Conservation (phyloP, 53 echinoderm and acorn worm species). For the Mesocentrotus franciscanus region DNA sequence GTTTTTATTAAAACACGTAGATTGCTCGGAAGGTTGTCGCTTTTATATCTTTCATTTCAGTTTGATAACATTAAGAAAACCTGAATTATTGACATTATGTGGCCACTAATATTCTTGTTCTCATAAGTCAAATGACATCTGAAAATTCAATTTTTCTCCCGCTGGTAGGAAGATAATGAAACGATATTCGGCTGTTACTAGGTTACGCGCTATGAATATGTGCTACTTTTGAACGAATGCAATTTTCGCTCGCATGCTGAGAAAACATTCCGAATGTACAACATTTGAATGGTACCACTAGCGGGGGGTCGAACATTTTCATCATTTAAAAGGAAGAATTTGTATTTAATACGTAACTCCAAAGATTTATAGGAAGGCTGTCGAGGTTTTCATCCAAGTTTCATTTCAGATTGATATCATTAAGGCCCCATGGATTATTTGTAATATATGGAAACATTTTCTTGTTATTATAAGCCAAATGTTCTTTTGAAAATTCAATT, state of each 20-base stretch:
- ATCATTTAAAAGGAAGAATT: no score
- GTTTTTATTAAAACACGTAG: background rate
- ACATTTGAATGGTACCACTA: no score
- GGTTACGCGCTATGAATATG: no score
- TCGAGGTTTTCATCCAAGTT: background rate
- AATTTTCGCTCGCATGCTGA: no score
- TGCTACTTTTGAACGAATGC: no score
- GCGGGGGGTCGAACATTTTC: no score
- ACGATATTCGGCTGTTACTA: background rate
- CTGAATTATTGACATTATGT: background rate
- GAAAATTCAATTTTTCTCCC: background rate
- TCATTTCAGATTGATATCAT: background rate
- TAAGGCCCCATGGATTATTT: background rate
- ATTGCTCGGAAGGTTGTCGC: background rate
- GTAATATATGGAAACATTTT: background rate
- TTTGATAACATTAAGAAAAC: background rate
- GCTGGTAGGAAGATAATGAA: background rate
- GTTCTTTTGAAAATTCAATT: background rate
- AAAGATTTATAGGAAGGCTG: no score
- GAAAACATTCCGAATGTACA: no score
- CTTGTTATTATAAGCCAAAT: background rate
- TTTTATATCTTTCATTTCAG: background rate
- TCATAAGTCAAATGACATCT: no score
- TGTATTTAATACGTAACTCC: no score
- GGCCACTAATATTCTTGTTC: background rate